Percentiles rank a stretch among this genome's conserved stretches.
phyloP scores from a whole-genome alignment of 2,888 invertebrate genomes.

The Euclidia mi region DNA sequence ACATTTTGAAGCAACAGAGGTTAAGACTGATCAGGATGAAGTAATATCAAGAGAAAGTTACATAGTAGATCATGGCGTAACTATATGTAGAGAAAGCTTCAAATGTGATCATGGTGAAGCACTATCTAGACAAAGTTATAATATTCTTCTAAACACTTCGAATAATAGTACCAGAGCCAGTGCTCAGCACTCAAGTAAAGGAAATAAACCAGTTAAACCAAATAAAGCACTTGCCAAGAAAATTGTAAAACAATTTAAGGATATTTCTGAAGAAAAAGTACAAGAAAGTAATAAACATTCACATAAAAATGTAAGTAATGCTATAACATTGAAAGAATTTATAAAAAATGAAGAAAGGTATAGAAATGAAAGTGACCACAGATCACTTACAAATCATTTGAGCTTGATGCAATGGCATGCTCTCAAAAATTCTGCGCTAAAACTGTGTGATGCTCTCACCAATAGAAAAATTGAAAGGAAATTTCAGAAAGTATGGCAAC shows the following conservation, averaged over 20 bases:
- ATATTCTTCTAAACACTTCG: conserved; percentile 23
- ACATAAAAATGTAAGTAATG: conserved; percentile 68
- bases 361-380: conserved; percentile 68
- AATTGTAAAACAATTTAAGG: conserved; percentile 8
- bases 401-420: conserved; percentile 90
- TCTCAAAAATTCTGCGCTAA: conserved; percentile 75
- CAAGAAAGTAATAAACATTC: conserved; percentile 56
- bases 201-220: conserved; percentile 54
- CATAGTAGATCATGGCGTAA: conserved; percentile 1
- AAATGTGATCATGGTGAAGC: conserved; percentile 5
- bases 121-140: conserved; percentile 41
- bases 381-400: conserved; percentile 78
- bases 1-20: neutral
- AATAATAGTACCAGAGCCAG: conserved; percentile 37
- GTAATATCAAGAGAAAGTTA: neutral
- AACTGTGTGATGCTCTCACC: conserved; percentile 64
- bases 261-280: neutral
- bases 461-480: conserved; percentile 79
- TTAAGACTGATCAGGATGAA: conserved; percentile 37
- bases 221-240: neutral
- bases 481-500: conserved; percentile 80
- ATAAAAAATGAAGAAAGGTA: conserved; percentile 75
- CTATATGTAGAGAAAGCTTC: conserved; percentile 5
- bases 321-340: conserved; percentile 68
- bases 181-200: conserved; percentile 4